A percentile compares a stretch with the other conserved stretches of the same genome.
Evolutionary conservation across 30 jellyfish, hydroid and myxozoan species (phyloP).

Genomic region (Turritopsis rubra): DNA sequence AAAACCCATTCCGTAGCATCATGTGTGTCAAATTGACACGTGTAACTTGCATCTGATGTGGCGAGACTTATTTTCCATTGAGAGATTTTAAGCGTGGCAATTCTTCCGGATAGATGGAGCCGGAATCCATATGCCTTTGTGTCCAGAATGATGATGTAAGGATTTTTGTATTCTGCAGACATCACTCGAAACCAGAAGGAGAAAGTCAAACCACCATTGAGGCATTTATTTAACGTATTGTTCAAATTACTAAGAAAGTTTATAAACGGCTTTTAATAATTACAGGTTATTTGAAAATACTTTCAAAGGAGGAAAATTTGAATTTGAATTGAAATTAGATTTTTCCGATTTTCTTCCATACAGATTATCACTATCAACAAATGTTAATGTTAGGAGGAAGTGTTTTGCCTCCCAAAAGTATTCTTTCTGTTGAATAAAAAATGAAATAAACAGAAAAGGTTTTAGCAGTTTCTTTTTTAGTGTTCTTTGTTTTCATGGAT

Average conservation of each 20-base stretch:
- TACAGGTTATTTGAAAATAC: too few relatives aligned
- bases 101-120: background rate
- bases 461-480: too few relatives aligned
- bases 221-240: background rate
- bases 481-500: too few relatives aligned
- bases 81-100: background rate
- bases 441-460: too few relatives aligned
- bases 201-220: background rate
- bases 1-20: background rate
- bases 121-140: background rate
- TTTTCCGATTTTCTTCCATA: too few relatives aligned
- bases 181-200: background rate
- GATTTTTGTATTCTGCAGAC: background rate
- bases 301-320: background rate
- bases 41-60: background rate
- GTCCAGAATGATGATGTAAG: background rate
- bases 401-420: too few relatives aligned
- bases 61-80: background rate
- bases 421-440: too few relatives aligned
- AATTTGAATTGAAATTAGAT: too few relatives aligned
- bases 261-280: background rate
- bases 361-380: too few relatives aligned
- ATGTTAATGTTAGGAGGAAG: too few relatives aligned
- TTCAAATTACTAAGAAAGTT: background rate
- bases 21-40: background rate